Base-by-base conservation (phyloP, 2,113 vertebrate species). In the Hippocampus barbouri region DNA sequence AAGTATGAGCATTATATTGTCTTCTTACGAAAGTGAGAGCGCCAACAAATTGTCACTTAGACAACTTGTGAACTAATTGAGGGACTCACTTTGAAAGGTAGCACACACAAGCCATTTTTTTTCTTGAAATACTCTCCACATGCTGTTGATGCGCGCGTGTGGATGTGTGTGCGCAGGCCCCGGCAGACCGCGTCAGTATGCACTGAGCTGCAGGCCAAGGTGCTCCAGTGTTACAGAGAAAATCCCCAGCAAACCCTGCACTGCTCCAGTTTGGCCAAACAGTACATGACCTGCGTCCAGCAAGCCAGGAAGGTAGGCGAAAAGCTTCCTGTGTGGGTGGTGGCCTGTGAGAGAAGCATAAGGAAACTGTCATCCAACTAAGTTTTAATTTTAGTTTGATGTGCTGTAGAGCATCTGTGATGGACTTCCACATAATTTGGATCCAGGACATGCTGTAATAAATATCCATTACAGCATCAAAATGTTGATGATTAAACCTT, bases 211-310 rank as follows among this genome's bases (percentile, higher is more conserved):
- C 96, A 98, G 88, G 87, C 91, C 72, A 89, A 94, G 83, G 95
- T 98, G 82, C 87, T 98, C 60, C 91, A 88, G 73, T 98, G 97
- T 90, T 98, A 97, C 91, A 87, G 79, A 38, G 90, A 93, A 81
- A 95, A 95, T 78, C 89, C 88, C 49, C 83, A 69, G 38, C 94
- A 97, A 89, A 94, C 94, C 27, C 93, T 98, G 25, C 92, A 88
- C 73, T 98, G 96, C 89, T 96, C 96, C 0, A 88, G 91, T 83
- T 90, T 98, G 86, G 97, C 92, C 78, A 95, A 93, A 80, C 91
- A 96, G 1, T 98, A 96, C 85, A 94, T 93, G 83, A 89, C 73
- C 87, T 98, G 97, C 8, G 94, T 98, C 73, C 94, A 93, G 8
- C 81, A 94, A 1, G 93, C 94, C 78, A 95, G 92, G 80, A 94